Base-by-base conservation (phyloP, 2,113 vertebrate genomes). In the Sisor rabdophorus region DNA sequence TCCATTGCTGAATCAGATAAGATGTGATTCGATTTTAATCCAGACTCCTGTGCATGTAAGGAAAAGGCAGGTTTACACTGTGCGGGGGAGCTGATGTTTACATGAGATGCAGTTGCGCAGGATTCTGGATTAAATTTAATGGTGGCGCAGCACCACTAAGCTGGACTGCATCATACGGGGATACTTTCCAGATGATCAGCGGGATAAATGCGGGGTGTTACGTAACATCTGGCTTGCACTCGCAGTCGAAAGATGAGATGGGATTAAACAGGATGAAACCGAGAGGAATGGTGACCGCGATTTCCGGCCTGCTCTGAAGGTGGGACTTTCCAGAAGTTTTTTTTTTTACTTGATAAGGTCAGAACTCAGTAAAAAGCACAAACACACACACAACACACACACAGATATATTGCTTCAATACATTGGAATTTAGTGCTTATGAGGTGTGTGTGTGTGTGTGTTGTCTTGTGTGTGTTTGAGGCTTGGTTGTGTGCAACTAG, bases 251-350 rank as follows among this genome's bases (percentile, higher is more conserved):
- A 70, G 70, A 76, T 30, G 75, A 48, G 50, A 65, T 40, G 11
- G 61, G 40, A 52, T 56, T 64, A 60, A 48, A 75, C 52, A 9
- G 74, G 74, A 40, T n/a, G 61, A 73, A 48, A 70, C 75, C 4
- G 19, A 73, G 68, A 5, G 10, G 26, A 56, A 58, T 28, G 52
- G 69, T 83, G 32, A 81, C 59, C 78, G 71, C 47, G 11, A 52
- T 72, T 85, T 87, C 81, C 81, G 82, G 73, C 76, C 83, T 72
- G 11, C 72, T 55, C 60, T 30, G 40, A 58, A 52, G 19, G 8
- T 53, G 86, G 85, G 85, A 85, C 76, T 88, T 89, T 84, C 81
- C 87, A 82, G 76, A 36, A 44, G 1, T 44, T 44, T 44, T 8
- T 73, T 82, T 72, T 81, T 60, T 68, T 75, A 83, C 36, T 60